Percentiles rank a stretch among this genome's conserved stretches.
phyloP scores from a whole-genome alignment of 2,797 vertebrate species.

The Pangasius sanitwongsei region DNA sequence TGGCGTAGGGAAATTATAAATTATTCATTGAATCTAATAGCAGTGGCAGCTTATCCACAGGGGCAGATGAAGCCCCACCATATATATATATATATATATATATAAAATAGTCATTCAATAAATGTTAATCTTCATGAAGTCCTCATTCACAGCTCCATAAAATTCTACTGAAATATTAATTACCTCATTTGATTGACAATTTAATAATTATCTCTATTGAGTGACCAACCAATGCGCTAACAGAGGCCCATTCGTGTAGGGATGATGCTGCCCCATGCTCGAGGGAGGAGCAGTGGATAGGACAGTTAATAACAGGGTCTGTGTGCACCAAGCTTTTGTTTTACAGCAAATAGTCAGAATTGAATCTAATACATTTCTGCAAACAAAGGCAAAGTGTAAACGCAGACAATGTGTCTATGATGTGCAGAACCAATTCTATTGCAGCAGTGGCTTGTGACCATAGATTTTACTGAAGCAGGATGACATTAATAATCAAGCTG shows the following conservation, averaged over 20 bases:
- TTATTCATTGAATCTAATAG: background rate
- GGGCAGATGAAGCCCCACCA: background rate
- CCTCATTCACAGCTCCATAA: background rate
- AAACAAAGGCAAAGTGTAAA: background rate
- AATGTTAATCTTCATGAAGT: background rate
- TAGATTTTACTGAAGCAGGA: background rate
- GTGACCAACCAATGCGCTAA: background rate
- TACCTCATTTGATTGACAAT: background rate
- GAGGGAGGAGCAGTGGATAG: background rate
- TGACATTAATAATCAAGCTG: conserved; percentile 7
- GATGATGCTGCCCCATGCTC: background rate
- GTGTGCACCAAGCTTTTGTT: background rate
- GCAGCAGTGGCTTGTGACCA: background rate
- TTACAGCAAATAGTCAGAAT: background rate
- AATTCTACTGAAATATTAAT: background rate
- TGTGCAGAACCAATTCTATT: background rate
- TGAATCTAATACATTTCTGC: background rate
- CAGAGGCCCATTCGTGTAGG: background rate
- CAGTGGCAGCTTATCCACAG: background rate
- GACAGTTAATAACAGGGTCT: background rate
- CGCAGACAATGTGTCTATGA: background rate
- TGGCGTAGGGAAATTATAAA: background rate
- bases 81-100: background rate
- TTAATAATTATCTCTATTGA: background rate
- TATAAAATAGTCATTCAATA: background rate